phyloP scores from a whole-genome alignment of 2,888 invertebrate genomes.

The Diarsia brunnea region DNA sequence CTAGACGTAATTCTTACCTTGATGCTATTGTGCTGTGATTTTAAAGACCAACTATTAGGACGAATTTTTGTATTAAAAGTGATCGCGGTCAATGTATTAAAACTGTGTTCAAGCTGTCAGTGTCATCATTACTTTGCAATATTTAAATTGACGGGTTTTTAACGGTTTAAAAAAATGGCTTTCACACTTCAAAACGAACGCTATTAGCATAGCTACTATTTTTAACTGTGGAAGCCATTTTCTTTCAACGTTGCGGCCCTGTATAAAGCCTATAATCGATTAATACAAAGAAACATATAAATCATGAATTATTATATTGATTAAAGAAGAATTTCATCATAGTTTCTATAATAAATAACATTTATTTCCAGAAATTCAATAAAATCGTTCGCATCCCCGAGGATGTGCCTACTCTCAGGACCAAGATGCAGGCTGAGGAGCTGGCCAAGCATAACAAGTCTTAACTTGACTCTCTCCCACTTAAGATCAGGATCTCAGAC shows the following conservation, averaged over 20 bases:
- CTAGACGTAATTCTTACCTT: not conserved
- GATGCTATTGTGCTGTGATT: not conserved
- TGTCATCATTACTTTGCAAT: not conserved
- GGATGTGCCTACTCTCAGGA: constrained; percentile 94
- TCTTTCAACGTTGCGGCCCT: not conserved
- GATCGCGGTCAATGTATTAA: not conserved
- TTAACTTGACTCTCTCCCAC: constrained; percentile 65
- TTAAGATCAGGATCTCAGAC: constrained; percentile 67
- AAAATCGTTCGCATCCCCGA: constrained; percentile 96
- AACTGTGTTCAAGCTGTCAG: not conserved
- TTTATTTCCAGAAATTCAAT: constrained; percentile 94
- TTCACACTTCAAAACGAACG: too few species aligned
- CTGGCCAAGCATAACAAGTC: constrained; percentile 81
- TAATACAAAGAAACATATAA: too few species aligned
- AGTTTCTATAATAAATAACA: not conserved
- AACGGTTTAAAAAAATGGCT: too few species aligned
- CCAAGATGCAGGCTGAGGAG: constrained; percentile 94
- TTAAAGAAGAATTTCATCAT: not conserved
- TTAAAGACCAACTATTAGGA: not conserved
- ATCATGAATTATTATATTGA: not conserved
- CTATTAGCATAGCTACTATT: not conserved
- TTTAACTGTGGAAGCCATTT: not conserved
- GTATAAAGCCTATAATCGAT: too few species aligned
- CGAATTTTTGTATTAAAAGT: not conserved
- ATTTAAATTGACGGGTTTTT: not conserved